These are phyloP conservation scores for Arrhamphus sclerolepis DNA, from an alignment of 2,797 vertebrate species.

Conservation along the genomic window DNA sequence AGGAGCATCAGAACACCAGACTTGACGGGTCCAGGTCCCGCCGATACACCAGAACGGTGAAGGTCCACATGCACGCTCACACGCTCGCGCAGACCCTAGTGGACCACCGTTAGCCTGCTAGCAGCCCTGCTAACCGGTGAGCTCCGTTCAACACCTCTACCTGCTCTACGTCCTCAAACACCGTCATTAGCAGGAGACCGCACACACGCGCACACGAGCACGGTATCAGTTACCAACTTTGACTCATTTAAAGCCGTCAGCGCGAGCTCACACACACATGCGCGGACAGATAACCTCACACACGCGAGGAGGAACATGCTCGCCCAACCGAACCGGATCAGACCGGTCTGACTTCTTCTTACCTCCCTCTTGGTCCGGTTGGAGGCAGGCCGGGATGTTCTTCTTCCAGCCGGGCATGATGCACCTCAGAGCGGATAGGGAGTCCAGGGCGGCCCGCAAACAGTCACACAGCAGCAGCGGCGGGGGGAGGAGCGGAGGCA, in stretches of 20 bases:
- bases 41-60: no score
- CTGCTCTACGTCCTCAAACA: constrained; percentile 62
- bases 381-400: constrained; percentile 96
- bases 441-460: constrained; percentile 79
- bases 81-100: no score
- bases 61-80: no score
- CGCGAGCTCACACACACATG: constrained; percentile 33
- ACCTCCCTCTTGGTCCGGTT: constrained; percentile 96
- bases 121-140: constrained; percentile 24
- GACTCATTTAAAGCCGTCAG: constrained; percentile 46
- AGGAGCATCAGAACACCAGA: no score
- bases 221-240: constrained; percentile 54
- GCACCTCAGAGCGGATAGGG: constrained; percentile 78
- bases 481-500: constrained; percentile 45
- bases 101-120: constrained; percentile 33
- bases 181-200: constrained; percentile 50
- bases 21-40: no score
- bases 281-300: not conserved
- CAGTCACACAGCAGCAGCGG: constrained; percentile 67
- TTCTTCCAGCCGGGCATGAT: constrained; percentile 99
- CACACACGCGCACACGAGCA: not conserved
- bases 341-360: constrained; percentile 55
- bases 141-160: constrained; percentile 8
- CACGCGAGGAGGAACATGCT: constrained; percentile 6
- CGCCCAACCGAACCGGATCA: constrained; percentile 38